phyloP scores from a whole-genome alignment of 37 sponge, comb jelly and placozoan genomes.

The Lycopodina hypogea region DNA sequence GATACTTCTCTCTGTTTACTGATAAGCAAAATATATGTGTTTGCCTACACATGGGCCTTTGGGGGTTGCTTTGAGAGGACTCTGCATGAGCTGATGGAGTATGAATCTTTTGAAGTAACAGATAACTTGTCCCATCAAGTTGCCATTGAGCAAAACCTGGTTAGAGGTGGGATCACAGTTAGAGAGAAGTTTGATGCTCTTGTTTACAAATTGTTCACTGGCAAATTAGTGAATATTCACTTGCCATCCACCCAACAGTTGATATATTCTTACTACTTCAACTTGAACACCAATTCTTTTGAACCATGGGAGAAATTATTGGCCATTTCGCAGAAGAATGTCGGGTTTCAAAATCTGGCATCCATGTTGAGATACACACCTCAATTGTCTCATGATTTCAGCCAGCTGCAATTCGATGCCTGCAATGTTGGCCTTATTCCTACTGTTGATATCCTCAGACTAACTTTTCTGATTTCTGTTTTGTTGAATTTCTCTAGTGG shows the following conservation, averaged over 20 bases:
- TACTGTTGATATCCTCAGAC: constrained; percentile 44
- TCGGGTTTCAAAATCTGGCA: neutral
- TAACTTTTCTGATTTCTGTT: constrained; percentile 41
- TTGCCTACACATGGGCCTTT: constrained; percentile 67
- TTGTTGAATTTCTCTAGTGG: constrained; percentile 7
- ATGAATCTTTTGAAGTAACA: neutral
- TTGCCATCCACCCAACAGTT: constrained; percentile 48
- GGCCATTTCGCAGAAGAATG: constrained; percentile 22
- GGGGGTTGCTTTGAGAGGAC: constrained; percentile 58
- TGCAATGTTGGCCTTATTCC: constrained; percentile 36
- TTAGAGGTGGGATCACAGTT: constrained; percentile 47
- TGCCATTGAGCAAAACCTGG: neutral
- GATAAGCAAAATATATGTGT: constrained; percentile 55
- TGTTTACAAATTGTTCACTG: constrained; percentile 60
- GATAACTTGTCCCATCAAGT: no score
- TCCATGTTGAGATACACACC: neutral
- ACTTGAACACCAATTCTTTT: constrained; percentile 60
- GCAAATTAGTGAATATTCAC: constrained; percentile 3
- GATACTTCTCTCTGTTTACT: constrained; percentile 16
- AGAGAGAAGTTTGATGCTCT: constrained; percentile 65
- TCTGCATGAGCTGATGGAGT: constrained; percentile 1
- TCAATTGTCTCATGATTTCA: neutral
- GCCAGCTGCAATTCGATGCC: neutral
- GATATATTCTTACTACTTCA: constrained; percentile 79
- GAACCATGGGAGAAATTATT: constrained; percentile 52